Evolutionary conservation across 2,888 invertebrate genomes (phyloP).

Genomic region (Sesia bembeciformis): DNA sequence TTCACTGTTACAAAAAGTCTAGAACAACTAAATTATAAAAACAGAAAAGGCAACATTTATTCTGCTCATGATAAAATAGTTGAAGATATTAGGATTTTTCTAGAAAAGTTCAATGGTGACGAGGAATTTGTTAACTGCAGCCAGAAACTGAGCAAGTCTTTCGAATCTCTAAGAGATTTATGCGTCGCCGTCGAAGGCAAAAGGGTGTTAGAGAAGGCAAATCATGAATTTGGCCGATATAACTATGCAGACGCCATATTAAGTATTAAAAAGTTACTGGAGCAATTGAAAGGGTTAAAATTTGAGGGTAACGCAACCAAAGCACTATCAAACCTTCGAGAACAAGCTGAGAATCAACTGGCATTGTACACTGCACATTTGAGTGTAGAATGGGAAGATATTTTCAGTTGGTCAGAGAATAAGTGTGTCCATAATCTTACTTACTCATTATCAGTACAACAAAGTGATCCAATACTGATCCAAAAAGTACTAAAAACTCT

Average conservation of each 20-base stretch:
- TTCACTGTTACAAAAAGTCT: constrained; percentile 51
- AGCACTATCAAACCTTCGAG: constrained; percentile 38
- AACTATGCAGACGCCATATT: constrained; percentile 51
- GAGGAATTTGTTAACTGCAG: constrained; percentile 37
- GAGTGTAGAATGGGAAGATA: constrained; percentile 62
- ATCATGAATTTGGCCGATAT: constrained; percentile 48
- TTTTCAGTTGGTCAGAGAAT: constrained; percentile 55
- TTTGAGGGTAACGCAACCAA: constrained; percentile 42
- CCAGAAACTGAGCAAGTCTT: constrained; percentile 33
- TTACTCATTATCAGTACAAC: constrained; percentile 54
- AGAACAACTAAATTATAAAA: constrained; percentile 54
- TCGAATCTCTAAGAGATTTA: constrained; percentile 33
- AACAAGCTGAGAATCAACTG: constrained; percentile 52
- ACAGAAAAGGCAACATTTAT: constrained; percentile 43
- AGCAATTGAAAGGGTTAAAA: constrained; percentile 29
- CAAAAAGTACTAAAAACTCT: constrained; percentile 57
- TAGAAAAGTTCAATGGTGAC: constrained; percentile 28
- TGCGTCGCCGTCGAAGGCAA: constrained; percentile 44
- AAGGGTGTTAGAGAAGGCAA: constrained; percentile 40
- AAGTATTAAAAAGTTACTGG: constrained; percentile 33
- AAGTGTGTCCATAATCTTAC: constrained; percentile 43
- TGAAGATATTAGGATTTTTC: constrained; percentile 22
- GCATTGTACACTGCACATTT: constrained; percentile 51
- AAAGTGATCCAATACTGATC: constrained; percentile 48
- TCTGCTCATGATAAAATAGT: constrained; percentile 25